A percentile compares a stretch with the other conserved stretches of the same genome.
Evolutionary conservation across 1,140 invertebrate genomes (phyloP).

Genomic region (Antheraea pernyi): DNA sequence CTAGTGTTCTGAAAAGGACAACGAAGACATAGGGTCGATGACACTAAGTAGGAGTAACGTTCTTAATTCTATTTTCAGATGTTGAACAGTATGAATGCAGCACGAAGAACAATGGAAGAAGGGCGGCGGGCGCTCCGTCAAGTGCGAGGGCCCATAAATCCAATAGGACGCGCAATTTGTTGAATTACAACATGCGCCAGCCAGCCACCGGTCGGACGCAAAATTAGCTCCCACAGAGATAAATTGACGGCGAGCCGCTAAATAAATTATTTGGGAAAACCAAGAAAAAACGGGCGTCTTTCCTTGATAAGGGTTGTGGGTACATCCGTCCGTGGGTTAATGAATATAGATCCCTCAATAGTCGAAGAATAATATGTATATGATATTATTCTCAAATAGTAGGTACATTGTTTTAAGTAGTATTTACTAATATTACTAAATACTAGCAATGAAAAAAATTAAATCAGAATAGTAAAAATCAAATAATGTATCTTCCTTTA

Average conservation of each 20-base stretch:
- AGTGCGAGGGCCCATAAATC: slow-evolving; percentile 71
- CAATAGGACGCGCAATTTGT: slow-evolving; percentile 74
- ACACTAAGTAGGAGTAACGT: slow-evolving; percentile 25
- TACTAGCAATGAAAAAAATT: too few relatives aligned
- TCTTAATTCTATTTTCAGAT: slow-evolving; percentile 55
- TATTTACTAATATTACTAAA: too few relatives aligned
- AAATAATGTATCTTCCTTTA: too few relatives aligned
- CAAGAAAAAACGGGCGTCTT: slow-evolving; percentile 77
- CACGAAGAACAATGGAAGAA: slow-evolving; percentile 70
- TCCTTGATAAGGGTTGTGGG: slow-evolving; percentile 75
- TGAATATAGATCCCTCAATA: slow-evolving; percentile 61
- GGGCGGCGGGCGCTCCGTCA: slow-evolving; percentile 64
- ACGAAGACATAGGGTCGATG: background rate
- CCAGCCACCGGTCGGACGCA: slow-evolving; percentile 72
- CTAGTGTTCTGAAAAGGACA: background rate
- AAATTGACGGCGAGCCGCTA: slow-evolving; percentile 75
- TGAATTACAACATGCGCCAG: slow-evolving; percentile 78
- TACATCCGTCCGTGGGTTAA: slow-evolving; percentile 58
- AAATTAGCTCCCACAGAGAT: slow-evolving; percentile 77
- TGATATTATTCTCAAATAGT: background rate
- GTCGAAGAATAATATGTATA: background rate
- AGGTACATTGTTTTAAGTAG: background rate
- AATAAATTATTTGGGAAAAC: slow-evolving; percentile 79
- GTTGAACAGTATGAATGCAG: slow-evolving; percentile 47
- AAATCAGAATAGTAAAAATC: too few relatives aligned